Conservation (phyloP, 2,113 vertebrate genomes). For the Atractosteus spatula region DNA sequence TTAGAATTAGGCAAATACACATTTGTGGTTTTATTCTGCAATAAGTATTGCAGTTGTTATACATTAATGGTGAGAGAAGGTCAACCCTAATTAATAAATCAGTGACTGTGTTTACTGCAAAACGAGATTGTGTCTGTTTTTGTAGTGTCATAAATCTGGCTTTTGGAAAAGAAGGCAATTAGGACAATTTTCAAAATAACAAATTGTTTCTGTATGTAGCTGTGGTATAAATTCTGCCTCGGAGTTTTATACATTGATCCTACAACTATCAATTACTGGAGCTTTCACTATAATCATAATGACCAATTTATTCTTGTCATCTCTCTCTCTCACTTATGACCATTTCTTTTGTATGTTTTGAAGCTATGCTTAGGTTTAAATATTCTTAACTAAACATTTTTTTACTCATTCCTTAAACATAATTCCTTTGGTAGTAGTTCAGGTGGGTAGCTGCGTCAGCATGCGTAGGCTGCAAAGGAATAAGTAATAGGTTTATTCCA, state of each 20-base stretch:
- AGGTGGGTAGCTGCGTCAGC: too few species aligned
- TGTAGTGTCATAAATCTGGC: constrained; percentile 48
- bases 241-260: constrained; percentile 1
- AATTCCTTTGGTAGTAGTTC: too few species aligned
- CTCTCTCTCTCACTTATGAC: not conserved
- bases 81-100: constrained; percentile 54
- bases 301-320: constrained; percentile 13
- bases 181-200: constrained; percentile 30
- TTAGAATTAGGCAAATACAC: too few species aligned
- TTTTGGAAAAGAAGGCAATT: constrained; percentile 44
- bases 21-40: too few species aligned
- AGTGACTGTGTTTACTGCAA: constrained; percentile 43
- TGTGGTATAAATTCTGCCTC: not conserved
- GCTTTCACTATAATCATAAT: constrained; percentile 9
- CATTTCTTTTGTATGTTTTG: too few species aligned
- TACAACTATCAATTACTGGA: not conserved
- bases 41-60: too few species aligned
- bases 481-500: too few species aligned
- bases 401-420: too few species aligned
- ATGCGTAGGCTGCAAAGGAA: too few species aligned
- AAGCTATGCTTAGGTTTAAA: too few species aligned
- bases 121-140: constrained; percentile 40
- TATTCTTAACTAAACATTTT: too few species aligned
- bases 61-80: constrained; percentile 52
- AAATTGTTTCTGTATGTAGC: constrained; percentile 9